Percentiles rank a stretch among this genome's conserved stretches.
Conservation (phyloP, 2,797 vertebrate species). For the Cuniculus paca region DNA sequence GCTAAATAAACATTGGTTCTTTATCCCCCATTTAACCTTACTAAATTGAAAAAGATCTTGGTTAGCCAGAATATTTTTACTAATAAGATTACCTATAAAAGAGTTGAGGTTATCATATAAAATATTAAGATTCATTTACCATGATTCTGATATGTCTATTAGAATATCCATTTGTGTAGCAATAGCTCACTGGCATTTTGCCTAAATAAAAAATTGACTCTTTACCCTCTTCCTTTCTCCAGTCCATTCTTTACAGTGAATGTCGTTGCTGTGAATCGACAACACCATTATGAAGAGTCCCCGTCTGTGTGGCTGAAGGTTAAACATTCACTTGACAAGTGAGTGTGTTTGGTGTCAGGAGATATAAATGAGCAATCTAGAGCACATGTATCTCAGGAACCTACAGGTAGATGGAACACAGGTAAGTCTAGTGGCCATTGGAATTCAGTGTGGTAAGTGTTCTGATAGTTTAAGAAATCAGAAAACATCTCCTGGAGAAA, state of each 20-base stretch:
- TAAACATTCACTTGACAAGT: neutral
- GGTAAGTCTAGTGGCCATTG: neutral
- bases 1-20: neutral
- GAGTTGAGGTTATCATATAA: neutral
- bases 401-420: neutral
- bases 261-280: neutral
- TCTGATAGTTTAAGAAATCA: neutral
- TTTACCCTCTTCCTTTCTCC: neutral
- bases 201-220: neutral
- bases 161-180: neutral
- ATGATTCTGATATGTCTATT: neutral
- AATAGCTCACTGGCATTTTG: neutral
- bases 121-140: neutral
- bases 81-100: neutral
- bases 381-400: neutral
- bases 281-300: neutral
- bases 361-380: neutral
- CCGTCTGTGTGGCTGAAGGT: neutral
- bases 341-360: neutral
- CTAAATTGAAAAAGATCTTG: slow-evolving; percentile 3
- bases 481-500: neutral
- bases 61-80: neutral
- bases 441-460: neutral
- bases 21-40: neutral
- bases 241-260: neutral